Evolutionary conservation across 2,113 vertebrate species (phyloP).

Genomic region (Propithecus coquereli): DNA sequence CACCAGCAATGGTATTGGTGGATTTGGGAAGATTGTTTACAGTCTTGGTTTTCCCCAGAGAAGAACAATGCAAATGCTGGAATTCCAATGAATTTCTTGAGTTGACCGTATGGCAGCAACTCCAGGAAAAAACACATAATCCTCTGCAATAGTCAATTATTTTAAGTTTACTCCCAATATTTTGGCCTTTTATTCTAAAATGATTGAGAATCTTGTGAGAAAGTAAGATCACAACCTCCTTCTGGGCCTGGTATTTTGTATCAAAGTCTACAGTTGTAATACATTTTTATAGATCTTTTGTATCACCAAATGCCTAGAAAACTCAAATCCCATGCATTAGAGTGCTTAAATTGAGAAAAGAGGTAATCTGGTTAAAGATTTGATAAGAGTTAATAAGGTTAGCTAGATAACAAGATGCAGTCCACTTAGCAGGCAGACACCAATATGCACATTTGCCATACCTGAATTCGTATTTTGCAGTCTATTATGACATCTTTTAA

Average conservation of each 20-base stretch:
- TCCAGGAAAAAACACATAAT: neutral
- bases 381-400: neutral
- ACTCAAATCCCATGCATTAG: neutral
- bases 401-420: neutral
- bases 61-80: neutral
- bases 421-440: neutral
- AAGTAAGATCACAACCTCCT: neutral
- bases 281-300: neutral
- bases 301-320: neutral
- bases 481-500: neutral
- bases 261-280: neutral
- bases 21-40: neutral
- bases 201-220: neutral
- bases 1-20: neutral
- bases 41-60: neutral
- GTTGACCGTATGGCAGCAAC: neutral
- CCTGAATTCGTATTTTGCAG: neutral
- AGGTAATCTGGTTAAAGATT: neutral
- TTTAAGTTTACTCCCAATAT: neutral
- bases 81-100: neutral
- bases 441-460: too few species aligned
- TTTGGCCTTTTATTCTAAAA: neutral
- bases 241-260: neutral
- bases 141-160: neutral
- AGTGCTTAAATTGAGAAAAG: neutral